Evolutionary conservation across 2,113 vertebrate species (phyloP).

Genomic region (Lichenostomus cassidix): DNA sequence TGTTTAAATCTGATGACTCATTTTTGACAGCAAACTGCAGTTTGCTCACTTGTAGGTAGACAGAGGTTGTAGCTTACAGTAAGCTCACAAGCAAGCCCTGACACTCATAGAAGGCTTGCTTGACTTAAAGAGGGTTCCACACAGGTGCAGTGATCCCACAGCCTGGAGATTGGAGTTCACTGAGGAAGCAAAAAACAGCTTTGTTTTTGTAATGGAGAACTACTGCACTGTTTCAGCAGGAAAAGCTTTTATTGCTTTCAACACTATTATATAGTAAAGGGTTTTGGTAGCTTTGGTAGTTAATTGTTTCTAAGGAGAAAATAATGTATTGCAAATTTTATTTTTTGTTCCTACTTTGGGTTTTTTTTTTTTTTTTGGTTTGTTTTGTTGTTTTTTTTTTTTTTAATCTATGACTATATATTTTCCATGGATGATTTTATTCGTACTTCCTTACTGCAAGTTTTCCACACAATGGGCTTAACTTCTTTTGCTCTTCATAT

Average conservation of each 20-base stretch:
- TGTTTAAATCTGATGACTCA: background rate
- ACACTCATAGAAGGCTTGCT: background rate
- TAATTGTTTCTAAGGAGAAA: background rate
- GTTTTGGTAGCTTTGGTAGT: background rate
- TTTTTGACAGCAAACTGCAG: background rate
- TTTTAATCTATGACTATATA: background rate
- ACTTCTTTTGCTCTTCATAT: background rate
- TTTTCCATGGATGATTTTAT: conserved; percentile 31
- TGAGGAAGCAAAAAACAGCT: background rate
- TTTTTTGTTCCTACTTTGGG: background rate
- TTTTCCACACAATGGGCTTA: background rate
- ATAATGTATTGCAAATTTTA: background rate
- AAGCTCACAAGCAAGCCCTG: background rate
- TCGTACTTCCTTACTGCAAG: background rate
- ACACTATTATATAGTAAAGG: background rate
- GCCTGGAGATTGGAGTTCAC: background rate
- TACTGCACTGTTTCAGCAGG: background rate
- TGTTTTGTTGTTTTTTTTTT: background rate
- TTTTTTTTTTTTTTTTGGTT: background rate
- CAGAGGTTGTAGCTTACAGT: background rate
- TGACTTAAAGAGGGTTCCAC: background rate
- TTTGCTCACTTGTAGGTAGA: background rate
- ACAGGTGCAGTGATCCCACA: background rate
- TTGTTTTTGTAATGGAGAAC: background rate
- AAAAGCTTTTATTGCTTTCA: background rate